phyloP scores from a whole-genome alignment of 2,797 vertebrate species.

The Gastrophryne carolinensis region DNA sequence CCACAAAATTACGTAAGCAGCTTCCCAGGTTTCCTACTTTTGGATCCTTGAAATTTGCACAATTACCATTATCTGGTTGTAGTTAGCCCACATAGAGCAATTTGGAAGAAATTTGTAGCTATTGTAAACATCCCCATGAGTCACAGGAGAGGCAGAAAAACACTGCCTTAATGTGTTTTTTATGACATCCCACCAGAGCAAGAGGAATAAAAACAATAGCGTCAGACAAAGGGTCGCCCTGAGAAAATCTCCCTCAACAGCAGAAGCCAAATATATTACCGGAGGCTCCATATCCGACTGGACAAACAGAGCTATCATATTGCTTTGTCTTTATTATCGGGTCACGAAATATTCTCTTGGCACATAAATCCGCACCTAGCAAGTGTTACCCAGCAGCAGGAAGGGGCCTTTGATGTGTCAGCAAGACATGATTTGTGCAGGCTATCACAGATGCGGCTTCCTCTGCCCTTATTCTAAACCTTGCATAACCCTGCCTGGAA shows the following conservation, averaged over 20 bases:
- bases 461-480: slow-evolving; percentile 15
- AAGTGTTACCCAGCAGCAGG: not conserved
- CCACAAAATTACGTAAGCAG: no score
- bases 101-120: not conserved
- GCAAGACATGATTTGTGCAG: slow-evolving; percentile 4
- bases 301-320: slow-evolving; percentile 33
- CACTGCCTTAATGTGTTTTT: not conserved
- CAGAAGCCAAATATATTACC: slow-evolving; percentile 17
- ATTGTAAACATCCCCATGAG: not conserved
- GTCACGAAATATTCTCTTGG: not conserved
- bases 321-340: slow-evolving; percentile 32
- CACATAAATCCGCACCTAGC: slow-evolving; percentile 18
- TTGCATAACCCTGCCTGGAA: not conserved
- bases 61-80: no score
- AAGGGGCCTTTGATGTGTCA: slow-evolving; percentile 7
- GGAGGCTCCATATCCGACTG: slow-evolving; percentile 13
- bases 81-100: not conserved
- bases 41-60: no score
- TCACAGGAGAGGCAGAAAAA: not conserved
- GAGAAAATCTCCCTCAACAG: slow-evolving; percentile 17
- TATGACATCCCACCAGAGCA: not conserved
- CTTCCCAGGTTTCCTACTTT: no score
- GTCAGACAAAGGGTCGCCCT: slow-evolving; percentile 1
- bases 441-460: slow-evolving; percentile 10
- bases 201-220: not conserved